Percentiles rank a stretch among this genome's conserved stretches.
These are phyloP conservation scores for Chanos chanos DNA, from an alignment of 2,797 vertebrate genomes.

Conservation along the genomic window DNA sequence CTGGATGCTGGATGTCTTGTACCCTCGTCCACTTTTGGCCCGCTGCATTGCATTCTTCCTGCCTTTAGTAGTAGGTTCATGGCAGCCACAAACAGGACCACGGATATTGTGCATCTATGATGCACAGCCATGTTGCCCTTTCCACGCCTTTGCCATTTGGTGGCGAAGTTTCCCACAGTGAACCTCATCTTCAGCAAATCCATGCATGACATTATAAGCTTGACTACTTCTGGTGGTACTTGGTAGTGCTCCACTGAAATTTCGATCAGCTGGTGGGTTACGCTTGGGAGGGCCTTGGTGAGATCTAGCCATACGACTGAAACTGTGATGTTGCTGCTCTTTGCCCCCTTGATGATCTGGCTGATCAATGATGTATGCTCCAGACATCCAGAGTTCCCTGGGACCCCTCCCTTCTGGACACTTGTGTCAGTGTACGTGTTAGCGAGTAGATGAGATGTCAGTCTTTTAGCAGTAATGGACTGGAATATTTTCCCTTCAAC, in stretches of 20 bases:
- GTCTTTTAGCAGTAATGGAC: not conserved
- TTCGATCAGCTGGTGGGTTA: slow-evolving; percentile 10
- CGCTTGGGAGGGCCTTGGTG: slow-evolving; percentile 2
- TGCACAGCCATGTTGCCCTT: no score
- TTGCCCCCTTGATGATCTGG: slow-evolving; percentile 15
- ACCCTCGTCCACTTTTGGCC: no score
- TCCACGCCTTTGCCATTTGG: no score
- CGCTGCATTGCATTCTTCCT: no score
- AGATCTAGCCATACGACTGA: slow-evolving; percentile 8
- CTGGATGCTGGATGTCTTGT: no score
- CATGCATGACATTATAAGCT: not conserved
- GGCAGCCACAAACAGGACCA: no score
- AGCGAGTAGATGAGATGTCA: not conserved
- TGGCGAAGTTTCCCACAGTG: not conserved
- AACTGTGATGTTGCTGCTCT: not conserved
- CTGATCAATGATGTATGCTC: slow-evolving; percentile 5
- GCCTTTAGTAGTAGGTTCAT: no score
- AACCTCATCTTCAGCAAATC: not conserved
- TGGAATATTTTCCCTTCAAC: not conserved
- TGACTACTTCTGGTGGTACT: not conserved
- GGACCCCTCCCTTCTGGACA: not conserved
- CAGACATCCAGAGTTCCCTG: slow-evolving; percentile 1
- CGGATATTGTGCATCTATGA: no score
- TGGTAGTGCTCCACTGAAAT: slow-evolving; percentile 5
- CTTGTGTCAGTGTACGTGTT: not conserved